Base-by-base conservation (phyloP, 1,140 invertebrate genomes). In the Heliothis virescens region DNA sequence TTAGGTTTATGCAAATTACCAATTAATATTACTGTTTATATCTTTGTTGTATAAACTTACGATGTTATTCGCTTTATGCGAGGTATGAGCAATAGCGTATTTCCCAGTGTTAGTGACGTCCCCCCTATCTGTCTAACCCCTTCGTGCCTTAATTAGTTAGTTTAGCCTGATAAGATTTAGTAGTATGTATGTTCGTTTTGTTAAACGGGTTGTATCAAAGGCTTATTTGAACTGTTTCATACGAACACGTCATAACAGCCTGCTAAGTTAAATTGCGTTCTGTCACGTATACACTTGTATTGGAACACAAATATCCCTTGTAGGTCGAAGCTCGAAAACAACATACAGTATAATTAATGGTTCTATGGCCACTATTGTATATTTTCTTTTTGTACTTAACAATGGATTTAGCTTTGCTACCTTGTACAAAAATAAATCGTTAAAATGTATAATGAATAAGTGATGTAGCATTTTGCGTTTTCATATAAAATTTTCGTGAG, bases 1-100 rank as follows among this genome's bases (percentile, higher is more conserved):
- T 52, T 81, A 80, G 73, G 72, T 76, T 71, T 75, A 79, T 76
- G 77, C 77, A 72, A 82, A 79, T 71, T 62, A 60, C 47, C 55
- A 62, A 77, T 81, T 76, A 63, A 77, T 81, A 78, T 1, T 15
- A 55, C 50, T 34, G 48, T 62, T 63, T 53, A 65, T 55, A 53
- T 76, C 18, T 76, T 52, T n/a, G 41, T 65, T 65, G 72, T 75
- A 62, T 62, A 75, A 29, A 50, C 29, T 73, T 26, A 11, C 16
- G 34, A 34, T 41, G n/a, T 59, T 48, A 52, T 76, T 75, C 16
- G 21, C 47, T 50, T 69, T 69, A 15, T 57, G 11, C 12, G 9
- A 2, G n/a, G 16, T 26, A 69, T 69, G 65, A 71, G 67, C 12
- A 53, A 53, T 71, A 71, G 50, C 52, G 69, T 72, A 57, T 57